Conservation (phyloP, 2,113 vertebrate genomes). For the Myiozetetes cayanensis region DNA sequence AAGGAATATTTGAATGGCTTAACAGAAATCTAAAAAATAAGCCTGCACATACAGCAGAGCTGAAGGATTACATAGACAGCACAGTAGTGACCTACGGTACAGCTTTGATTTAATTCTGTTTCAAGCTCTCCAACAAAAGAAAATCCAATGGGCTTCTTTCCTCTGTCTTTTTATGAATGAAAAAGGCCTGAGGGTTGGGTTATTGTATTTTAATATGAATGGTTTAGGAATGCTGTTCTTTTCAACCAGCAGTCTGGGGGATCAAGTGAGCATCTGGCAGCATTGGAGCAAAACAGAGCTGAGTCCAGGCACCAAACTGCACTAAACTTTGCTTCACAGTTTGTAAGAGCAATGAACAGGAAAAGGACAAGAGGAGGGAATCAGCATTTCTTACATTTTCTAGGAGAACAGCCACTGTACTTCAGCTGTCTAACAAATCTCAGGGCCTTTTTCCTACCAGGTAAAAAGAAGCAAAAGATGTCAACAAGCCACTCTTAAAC, state of each 20-base stretch:
- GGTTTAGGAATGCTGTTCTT: neutral
- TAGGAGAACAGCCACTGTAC: neutral
- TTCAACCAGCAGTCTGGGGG: neutral
- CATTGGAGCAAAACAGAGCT: neutral
- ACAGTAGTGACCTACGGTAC: neutral
- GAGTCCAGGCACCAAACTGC: neutral
- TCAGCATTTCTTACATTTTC: neutral
- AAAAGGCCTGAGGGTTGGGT: neutral
- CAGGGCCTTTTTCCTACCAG: neutral
- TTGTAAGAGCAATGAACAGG: neutral
- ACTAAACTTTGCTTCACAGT: neutral
- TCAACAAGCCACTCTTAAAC: neutral
- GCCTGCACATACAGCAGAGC: fast-evolving
- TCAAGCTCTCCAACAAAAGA: neutral
- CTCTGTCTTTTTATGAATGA: neutral
- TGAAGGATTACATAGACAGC: neutral
- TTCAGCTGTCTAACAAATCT: neutral
- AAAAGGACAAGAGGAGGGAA: neutral
- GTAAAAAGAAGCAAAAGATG: neutral
- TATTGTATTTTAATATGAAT: neutral
- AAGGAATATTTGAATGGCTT: neutral
- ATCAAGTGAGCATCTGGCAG: neutral
- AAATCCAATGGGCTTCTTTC: neutral
- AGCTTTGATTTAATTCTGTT: neutral
- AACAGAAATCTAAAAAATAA: neutral